Conservation (phyloP, 30 jellyfish, hydroid and myxozoan species). For the Haliclystus octoradiatus region DNA sequence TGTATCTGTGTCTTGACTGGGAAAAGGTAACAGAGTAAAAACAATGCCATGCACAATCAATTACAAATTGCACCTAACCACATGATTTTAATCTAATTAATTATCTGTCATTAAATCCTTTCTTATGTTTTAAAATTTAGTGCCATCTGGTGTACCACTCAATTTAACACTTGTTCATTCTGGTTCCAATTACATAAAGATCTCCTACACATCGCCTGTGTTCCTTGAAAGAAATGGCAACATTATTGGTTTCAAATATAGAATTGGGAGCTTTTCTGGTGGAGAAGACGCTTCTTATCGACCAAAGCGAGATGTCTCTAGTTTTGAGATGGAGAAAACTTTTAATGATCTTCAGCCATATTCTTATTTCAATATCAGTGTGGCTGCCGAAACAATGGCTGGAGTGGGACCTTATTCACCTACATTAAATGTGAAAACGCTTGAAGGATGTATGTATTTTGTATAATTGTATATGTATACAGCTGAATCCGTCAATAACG, state of each 20-base stretch:
- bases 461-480: no score
- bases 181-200: slow-evolving; percentile 1
- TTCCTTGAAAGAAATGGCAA: slow-evolving; percentile 16
- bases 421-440: slow-evolving; percentile 6
- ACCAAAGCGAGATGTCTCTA: no score
- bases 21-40: slow-evolving; percentile 9
- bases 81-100: neutral
- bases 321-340: neutral
- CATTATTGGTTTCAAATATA: slow-evolving; percentile 7
- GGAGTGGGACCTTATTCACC: slow-evolving; percentile 34
- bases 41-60: slow-evolving; percentile 4
- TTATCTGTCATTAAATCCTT: no score
- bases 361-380: slow-evolving; percentile 7
- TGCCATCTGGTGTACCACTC: slow-evolving; percentile 28
- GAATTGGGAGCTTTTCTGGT: slow-evolving; percentile 2
- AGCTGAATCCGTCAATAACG: no score
- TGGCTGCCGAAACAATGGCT: slow-evolving; percentile 38
- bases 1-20: no score
- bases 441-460: no score
- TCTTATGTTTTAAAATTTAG: slow-evolving; percentile 4
- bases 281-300: slow-evolving; percentile 7
- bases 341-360: slow-evolving; percentile 22
- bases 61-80: neutral
- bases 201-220: slow-evolving; percentile 32
- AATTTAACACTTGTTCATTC: neutral